Base-by-base conservation (phyloP, 2,113 vertebrate genomes). In the Apodemus sylvaticus region DNA sequence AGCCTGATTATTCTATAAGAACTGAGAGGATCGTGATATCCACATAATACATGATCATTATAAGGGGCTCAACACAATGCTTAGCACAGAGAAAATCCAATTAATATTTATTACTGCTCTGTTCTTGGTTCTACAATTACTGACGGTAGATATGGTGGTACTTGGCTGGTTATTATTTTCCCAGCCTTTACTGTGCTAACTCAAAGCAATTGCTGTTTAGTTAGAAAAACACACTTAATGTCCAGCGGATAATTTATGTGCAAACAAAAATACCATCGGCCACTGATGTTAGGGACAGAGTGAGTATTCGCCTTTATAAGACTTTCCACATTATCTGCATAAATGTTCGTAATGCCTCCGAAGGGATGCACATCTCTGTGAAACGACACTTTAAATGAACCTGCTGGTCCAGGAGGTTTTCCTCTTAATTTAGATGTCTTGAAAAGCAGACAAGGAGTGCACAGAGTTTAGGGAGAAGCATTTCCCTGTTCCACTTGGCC, bases 311-410 rank as follows among this genome's bases (percentile, higher is more conserved):
- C 13, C n/a, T 39, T 93, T 39, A 0, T 34, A 74, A 42, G 48
- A 13, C 48, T 42, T 86, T 91, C 45, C 42, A 17, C 14, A 5
- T 16, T 89, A 51, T n/a, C 55, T 58, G 24, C 39, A 3, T 45
- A 88, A 51, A 14, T 16, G 36, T 7, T 34, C 24, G 29, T 3
- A 45, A 29, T 58, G 10, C 5, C 68, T 42, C 19, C 5, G 19
- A 31, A 86, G 13, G 60, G 45, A 12, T 26, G 1, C 12, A 0
- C 3, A 1, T 68, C 13, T n/a, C 39, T 7, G 0, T 10, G 20
- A 51, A 74, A 29, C 7, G 60, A 64, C 29, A 51, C 5, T 55
- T 51, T 45, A 68, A 70, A 16, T n/a, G 42, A 48, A 45, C 24
- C 22, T 58, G 60, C 34, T n/a, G 20, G 22, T 8, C 13, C 1